Evolutionary conservation across 2,113 vertebrate species (phyloP), one percentile per base, ranked within the genome.

Genomic region (Oriolus oriolus): DNA sequence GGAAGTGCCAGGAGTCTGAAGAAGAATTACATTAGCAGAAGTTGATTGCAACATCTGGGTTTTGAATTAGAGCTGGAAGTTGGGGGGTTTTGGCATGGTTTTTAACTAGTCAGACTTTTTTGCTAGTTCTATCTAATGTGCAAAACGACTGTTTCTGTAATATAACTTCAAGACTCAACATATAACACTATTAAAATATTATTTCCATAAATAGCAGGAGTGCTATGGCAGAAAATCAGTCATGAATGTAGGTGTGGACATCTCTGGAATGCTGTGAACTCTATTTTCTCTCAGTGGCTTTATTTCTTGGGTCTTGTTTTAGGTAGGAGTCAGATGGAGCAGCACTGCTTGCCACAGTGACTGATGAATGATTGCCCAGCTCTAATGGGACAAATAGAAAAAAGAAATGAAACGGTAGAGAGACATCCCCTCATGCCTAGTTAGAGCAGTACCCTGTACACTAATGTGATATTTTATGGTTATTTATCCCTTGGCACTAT

Each of bases 391-490:
- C 91, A 97, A 97, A 96, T 91, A 90, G 73, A 95, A 64, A 79
- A 63, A 95, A 97, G 93, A 97, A 97, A 96, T 96, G 42, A 96
- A 95, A 97, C 79, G 84, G 82, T 87, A 24, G 63, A 85, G 89
- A 96, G 63, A 84, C 52, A 92, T 92, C 87, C 76, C 84, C 80
- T 97, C 87, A 91, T 81, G 87, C 69, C 82, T 96, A 87, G 71
- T 97, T 96, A 96, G 79, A 97, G 95, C 56, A 87, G 89, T 95
- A 83, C 89, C 91, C 93, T 64, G 64, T 95, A 82, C 49, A 84
- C 60, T 96, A 97, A 86, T 96, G 93, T 96, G 97, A 85, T 95
- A 94, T 96, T 97, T 98, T 98, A 97, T 96, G 91, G 68, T 96
- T 98, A 97, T 98, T 96, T 97, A 95, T 97, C 92, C 94, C 92